These are phyloP conservation scores for Lagocephalus sceleratus DNA, from an alignment of 2,797 vertebrate genomes.

Conservation along the genomic window DNA sequence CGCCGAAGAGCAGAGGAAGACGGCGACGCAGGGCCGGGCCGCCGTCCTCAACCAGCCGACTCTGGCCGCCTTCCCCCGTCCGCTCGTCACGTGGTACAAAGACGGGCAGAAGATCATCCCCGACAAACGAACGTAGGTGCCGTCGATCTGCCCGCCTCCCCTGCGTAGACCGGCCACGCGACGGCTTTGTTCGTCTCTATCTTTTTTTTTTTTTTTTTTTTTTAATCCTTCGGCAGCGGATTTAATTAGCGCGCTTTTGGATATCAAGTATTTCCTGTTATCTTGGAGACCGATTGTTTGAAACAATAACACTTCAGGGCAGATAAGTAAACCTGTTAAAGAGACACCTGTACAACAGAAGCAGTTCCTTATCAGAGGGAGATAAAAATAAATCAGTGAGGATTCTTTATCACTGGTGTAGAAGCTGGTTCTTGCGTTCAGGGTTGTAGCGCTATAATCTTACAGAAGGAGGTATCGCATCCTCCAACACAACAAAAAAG, in stretches of 20 bases:
- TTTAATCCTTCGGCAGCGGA: slow-evolving; percentile 24
- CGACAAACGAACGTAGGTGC: slow-evolving; percentile 86
- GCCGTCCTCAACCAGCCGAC: slow-evolving; percentile 79
- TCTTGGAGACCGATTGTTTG: slow-evolving; percentile 34
- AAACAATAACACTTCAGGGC: slow-evolving; percentile 43
- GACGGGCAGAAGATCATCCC: slow-evolving; percentile 94
- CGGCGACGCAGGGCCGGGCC: slow-evolving; percentile 79
- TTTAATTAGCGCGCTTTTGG: slow-evolving; percentile 39
- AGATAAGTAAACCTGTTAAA: slow-evolving; percentile 53
- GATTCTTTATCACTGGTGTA: slow-evolving; percentile 25
- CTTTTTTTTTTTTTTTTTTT: neutral
- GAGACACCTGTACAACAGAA: slow-evolving; percentile 37
- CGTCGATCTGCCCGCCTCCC: neutral
- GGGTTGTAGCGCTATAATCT: no score
- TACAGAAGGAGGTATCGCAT: no score
- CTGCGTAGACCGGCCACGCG: neutral
- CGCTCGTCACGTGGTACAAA: slow-evolving; percentile 91
- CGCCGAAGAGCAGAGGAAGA: slow-evolving; percentile 79
- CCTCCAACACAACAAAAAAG: no score
- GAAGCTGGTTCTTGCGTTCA: no score
- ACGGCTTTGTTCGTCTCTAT: no score
- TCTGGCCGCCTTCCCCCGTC: slow-evolving; percentile 81
- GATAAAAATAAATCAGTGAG: slow-evolving; percentile 37
- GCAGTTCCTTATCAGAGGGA: slow-evolving; percentile 36
- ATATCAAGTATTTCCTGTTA: slow-evolving; percentile 32